Evolutionary conservation across 2,797 vertebrate genomes (phyloP), one percentile per base, ranked within the genome.

Genomic region (Lophius americanus): DNA sequence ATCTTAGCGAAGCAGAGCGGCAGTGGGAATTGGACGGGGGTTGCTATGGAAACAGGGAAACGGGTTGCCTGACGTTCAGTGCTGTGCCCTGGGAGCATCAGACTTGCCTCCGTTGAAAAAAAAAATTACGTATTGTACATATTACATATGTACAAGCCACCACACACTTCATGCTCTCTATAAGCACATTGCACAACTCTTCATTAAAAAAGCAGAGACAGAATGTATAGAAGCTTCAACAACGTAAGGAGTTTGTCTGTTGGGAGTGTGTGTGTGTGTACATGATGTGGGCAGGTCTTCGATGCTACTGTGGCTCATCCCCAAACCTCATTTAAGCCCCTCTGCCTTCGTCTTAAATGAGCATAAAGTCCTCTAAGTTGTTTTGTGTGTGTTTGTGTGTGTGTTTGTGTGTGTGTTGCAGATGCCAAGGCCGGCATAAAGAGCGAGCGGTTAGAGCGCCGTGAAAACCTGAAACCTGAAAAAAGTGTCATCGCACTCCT

Each of bases 1-100:
- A 95, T 94, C 93, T 80, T 91, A 90, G 85, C 35, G 68, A 91
- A 91, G 89, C 89, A 81, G 70, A 69, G 88, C 80, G 59, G 83
- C 69, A 64, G 76, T 85, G 89, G 94, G 95, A 95, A 98, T 96
- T 96, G 96, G 94, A 93, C 94, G 94, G 93, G 86, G 88, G 96
- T 99, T 94, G 90, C 95, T 94, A 99, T 98, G 96, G 97, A 96
- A 98, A 99, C 98, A 95, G 94, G 94, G 94, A 91, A 95, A 96
- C 96, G 95, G 94, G 94, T 94, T 93, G 94, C 81, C 90, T 93
- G 93, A 92, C 91, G 91, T 94, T 92, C 92, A 87, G 92, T 91
- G 94, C 94, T 90, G 92, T 92, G 89, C 92, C 84, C 93, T 88
- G 85, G 92, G 94, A 96, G 95, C 95, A 95, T 85, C 88, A 81